Conservation (phyloP, 2,113 vertebrate genomes). For the Catharus bicknelli region DNA sequence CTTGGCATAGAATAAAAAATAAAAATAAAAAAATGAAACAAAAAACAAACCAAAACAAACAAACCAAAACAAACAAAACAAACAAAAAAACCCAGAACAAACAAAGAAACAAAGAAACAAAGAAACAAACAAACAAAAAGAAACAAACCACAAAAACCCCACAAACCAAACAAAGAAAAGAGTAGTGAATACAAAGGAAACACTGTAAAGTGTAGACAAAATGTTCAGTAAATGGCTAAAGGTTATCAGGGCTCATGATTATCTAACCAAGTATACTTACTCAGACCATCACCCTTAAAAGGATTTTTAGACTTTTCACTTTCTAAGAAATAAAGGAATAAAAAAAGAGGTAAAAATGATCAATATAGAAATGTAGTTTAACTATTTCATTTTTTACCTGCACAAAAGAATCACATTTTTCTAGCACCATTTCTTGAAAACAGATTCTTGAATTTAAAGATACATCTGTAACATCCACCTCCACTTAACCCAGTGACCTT, state of each 20-base stretch:
- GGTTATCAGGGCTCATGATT: not conserved
- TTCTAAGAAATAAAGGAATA: not conserved
- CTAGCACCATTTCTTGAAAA: not conserved
- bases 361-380: not conserved
- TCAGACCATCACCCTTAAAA: not conserved
- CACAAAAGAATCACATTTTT: not conserved
- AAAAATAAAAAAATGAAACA: not conserved
- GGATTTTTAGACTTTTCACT: not conserved
- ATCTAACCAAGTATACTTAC: not conserved
- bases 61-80: not conserved
- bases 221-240: not conserved
- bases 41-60: not conserved
- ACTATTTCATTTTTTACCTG: not conserved
- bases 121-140: not conserved
- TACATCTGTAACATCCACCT: not conserved
- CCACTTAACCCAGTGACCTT: not conserved
- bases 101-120: not conserved
- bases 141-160: not conserved
- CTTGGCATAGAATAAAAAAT: not conserved
- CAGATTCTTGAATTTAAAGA: not conserved
- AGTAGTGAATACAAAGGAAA: slow-evolving; percentile 4
- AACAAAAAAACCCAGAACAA: not conserved
- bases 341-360: not conserved
- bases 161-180: not conserved
- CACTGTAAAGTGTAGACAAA: not conserved